phyloP scores from a whole-genome alignment of 2,888 invertebrate species.

The Onchidella celtica region DNA sequence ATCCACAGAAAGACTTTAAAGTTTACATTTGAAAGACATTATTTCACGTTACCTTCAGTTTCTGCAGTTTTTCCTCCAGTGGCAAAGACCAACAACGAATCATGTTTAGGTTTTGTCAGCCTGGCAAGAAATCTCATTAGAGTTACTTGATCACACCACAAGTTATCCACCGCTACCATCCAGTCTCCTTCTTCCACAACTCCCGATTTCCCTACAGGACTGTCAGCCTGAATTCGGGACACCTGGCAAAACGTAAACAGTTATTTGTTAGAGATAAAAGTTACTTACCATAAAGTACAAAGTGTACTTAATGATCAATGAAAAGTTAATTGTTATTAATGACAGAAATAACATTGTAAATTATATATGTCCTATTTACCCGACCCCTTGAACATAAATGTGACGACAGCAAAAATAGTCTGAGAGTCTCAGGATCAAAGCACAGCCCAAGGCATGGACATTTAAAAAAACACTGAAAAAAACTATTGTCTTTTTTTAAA shows the following conservation, averaged over 20 bases:
- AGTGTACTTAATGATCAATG: background rate
- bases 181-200: conserved; percentile 19
- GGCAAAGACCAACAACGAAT: conserved; percentile 35
- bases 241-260: background rate
- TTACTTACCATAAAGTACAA: background rate
- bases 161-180: conserved; percentile 19
- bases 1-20: no score
- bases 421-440: no score
- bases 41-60: conserved; percentile 8
- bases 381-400: no score
- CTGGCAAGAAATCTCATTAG: conserved; percentile 4
- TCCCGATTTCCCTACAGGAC: background rate
- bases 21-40: no score
- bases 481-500: no score
- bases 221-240: conserved; percentile 2
- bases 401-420: no score
- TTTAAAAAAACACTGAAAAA: no score
- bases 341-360: no score
- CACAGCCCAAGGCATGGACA: no score
- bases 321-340: no score
- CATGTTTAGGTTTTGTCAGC: conserved; percentile 18
- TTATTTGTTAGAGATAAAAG: background rate
- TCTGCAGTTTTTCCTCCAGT: background rate
- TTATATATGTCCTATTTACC: no score
- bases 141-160: conserved; percentile 30